Conservation (phyloP, 2,113 vertebrate species). For the Leptobrachium leishanense region DNA sequence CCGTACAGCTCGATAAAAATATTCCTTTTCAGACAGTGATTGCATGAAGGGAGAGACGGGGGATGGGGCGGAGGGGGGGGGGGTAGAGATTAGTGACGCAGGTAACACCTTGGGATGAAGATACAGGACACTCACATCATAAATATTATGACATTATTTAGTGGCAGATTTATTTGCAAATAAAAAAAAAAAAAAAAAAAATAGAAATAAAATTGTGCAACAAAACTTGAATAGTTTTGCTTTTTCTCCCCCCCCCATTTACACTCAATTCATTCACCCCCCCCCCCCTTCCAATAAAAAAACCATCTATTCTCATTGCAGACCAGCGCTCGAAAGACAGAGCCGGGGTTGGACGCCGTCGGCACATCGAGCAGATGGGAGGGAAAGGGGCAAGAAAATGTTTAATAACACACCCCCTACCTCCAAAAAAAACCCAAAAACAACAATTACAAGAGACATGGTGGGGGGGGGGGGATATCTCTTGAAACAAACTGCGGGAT, state of each 20-base stretch:
- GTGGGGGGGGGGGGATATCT: too few relatives aligned
- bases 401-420: too few relatives aligned
- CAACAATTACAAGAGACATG: too few relatives aligned
- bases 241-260: not conserved
- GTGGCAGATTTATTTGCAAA: constrained; percentile 70
- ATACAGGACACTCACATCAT: constrained; percentile 81
- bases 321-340: constrained; percentile 15
- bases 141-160: constrained; percentile 96
- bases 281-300: not conserved
- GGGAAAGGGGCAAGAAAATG: too few relatives aligned
- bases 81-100: constrained; percentile 63
- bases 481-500: too few relatives aligned
- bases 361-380: too few relatives aligned
- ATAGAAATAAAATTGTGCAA: constrained; percentile 65
- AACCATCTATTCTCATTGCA: not conserved
- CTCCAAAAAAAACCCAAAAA: too few relatives aligned
- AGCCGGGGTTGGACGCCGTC: not conserved
- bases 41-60: too few relatives aligned
- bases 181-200: not conserved
- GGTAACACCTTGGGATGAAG: constrained; percentile 63
- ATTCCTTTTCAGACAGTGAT: not conserved
- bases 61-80: too few relatives aligned
- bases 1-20: not conserved
- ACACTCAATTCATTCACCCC: not conserved
- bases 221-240: constrained; percentile 49